These are phyloP conservation scores for Chinchilla lanigera DNA, from an alignment of 2,113 vertebrate species.

Conservation along the genomic window DNA sequence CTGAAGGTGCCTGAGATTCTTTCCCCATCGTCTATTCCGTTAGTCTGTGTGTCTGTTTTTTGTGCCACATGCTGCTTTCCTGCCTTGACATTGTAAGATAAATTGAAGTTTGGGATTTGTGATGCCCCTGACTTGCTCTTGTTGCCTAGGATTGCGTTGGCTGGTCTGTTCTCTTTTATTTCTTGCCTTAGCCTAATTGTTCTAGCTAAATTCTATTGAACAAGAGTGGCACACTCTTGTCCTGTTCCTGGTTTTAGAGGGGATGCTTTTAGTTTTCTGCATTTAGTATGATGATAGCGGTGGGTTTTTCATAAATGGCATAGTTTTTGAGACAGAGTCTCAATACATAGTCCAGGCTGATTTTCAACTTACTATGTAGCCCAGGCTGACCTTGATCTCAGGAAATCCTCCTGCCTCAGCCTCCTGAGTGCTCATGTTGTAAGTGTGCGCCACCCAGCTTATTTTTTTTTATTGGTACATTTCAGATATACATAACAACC, in stretches of 20 bases:
- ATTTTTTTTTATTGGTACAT: not conserved
- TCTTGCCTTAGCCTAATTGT: not conserved
- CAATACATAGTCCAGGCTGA: not conserved
- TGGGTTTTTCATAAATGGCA: not conserved
- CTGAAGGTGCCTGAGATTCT: not conserved
- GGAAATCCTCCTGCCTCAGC: not conserved
- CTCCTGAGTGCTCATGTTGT: not conserved
- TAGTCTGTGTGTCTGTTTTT: not conserved
- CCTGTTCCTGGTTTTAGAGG: not conserved
- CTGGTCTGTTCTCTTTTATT: not conserved
- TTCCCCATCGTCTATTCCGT: not conserved
- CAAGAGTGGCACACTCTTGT: not conserved
- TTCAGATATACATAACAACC: not conserved
- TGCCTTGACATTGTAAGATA: not conserved
- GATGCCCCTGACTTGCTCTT: not conserved
- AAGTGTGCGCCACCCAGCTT: not conserved
- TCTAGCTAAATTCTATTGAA: not conserved
- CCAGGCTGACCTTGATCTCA: not conserved
- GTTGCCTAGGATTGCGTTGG: not conserved
- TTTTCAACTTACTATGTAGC: not conserved
- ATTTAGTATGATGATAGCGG: not conserved
- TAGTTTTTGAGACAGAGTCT: not conserved
- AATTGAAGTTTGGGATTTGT: not conserved
- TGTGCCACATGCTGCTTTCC: not conserved
- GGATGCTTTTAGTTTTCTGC: not conserved